Evolutionary conservation across 2,113 vertebrate species (phyloP).

Genomic region (Saguinus imperator): DNA sequence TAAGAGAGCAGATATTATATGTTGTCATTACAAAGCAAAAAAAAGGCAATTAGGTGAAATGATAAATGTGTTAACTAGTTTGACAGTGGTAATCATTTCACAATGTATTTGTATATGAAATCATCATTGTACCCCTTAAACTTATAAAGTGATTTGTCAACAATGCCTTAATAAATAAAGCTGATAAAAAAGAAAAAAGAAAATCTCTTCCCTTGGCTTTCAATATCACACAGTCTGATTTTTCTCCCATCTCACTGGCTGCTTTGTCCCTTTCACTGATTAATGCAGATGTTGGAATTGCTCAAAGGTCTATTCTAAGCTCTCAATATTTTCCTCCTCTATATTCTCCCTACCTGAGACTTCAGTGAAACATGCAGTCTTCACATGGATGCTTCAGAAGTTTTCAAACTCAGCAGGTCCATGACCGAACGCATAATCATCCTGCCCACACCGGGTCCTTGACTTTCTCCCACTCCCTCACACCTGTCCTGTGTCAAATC

Average conservation of each 20-base stretch:
- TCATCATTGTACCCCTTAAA: background rate
- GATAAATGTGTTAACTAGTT: background rate
- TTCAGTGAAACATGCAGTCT: background rate
- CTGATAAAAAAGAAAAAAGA: background rate
- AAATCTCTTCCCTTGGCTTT: background rate
- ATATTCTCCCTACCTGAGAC: no score
- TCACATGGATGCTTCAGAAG: background rate
- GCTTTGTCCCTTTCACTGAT: background rate
- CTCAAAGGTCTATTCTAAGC: background rate
- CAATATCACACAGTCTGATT: background rate
- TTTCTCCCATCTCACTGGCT: background rate
- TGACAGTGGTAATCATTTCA: background rate
- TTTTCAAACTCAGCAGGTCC: background rate
- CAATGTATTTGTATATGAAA: no score
- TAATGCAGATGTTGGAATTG: background rate
- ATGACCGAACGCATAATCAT: background rate
- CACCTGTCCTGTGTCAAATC: background rate
- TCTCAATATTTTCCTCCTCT: background rate
- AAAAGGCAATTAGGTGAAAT: background rate
- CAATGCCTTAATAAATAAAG: background rate
- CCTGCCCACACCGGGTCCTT: background rate
- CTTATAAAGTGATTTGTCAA: background rate
- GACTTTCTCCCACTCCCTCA: background rate
- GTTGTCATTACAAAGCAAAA: background rate
- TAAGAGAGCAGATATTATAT: background rate